Percentiles rank a stretch among this genome's conserved stretches.
Conservation (phyloP, 2,797 vertebrate species). For the Phrynocephalus guinanensis region DNA sequence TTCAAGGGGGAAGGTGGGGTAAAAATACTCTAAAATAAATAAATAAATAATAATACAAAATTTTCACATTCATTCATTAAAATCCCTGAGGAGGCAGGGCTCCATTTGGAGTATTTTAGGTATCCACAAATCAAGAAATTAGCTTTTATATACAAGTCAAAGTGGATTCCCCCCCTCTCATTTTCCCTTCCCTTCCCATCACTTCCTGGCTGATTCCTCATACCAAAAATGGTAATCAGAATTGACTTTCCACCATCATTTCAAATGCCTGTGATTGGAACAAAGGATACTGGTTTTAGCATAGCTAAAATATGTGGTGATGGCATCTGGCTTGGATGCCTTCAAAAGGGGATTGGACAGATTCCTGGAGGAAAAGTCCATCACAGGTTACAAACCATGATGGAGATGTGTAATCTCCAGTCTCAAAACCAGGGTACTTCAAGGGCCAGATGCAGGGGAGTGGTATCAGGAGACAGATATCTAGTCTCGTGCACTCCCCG, state of each 20-base stretch:
- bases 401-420: no score
- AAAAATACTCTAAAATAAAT: no score
- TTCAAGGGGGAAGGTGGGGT: no score
- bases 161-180: not conserved
- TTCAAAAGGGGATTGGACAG: no score
- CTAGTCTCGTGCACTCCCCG: no score
- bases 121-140: slow-evolving; percentile 20
- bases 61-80: slow-evolving; percentile 23
- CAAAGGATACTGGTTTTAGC: not conserved
- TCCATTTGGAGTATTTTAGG: slow-evolving; percentile 20
- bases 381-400: no score
- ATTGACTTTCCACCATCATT: not conserved
- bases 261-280: not conserved
- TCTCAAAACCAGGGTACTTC: no score
- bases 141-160: slow-evolving; percentile 22
- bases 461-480: no score
- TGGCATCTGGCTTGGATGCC: no score
- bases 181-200: not conserved
- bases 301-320: not conserved
- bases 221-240: no score
- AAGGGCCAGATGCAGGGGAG: no score
- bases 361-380: no score
- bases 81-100: slow-evolving; percentile 3
- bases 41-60: not conserved
- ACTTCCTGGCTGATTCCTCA: not conserved